Conservation (phyloP, 2,888 invertebrate genomes). For the Mamestra brassicae region DNA sequence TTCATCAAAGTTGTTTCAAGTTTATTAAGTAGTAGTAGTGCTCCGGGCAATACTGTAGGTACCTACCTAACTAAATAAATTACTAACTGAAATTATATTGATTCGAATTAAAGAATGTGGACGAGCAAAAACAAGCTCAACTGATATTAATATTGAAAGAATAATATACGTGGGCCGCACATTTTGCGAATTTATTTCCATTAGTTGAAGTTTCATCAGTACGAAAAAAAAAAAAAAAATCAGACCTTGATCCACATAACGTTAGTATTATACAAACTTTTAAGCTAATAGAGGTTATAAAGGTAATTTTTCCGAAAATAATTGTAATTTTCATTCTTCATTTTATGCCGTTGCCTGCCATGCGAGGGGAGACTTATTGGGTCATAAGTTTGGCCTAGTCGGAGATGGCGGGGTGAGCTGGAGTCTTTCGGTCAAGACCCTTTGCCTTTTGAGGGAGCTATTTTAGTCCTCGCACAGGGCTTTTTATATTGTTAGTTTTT, state of each 20-base stretch:
- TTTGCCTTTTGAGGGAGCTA: too few species aligned
- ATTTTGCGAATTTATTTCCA: constrained; percentile 22
- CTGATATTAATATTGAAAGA: constrained; percentile 21
- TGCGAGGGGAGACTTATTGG: too few species aligned
- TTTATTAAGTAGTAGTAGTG: constrained; percentile 61
- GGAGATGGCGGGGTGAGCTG: too few species aligned
- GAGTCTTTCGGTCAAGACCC: too few species aligned
- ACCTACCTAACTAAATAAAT: constrained; percentile 30
- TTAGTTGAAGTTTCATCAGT: neutral
- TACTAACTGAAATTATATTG: constrained; percentile 33
- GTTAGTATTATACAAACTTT: too few species aligned
- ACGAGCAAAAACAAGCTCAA: constrained; percentile 11
- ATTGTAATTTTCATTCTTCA: too few species aligned
- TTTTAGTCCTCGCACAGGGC: too few species aligned
- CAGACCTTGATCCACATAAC: too few species aligned
- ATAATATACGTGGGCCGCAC: constrained; percentile 19
- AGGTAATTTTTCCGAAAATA: constrained; percentile 1
- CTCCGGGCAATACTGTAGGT: constrained; percentile 4
- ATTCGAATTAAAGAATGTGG: constrained; percentile 28
- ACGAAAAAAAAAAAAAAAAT: too few species aligned
- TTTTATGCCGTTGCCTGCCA: too few species aligned
- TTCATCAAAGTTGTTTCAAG: constrained; percentile 65
- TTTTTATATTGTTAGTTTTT: too few species aligned
- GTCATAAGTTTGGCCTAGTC: too few species aligned
- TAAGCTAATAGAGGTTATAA: neutral